phyloP scores from a whole-genome alignment of 2,113 vertebrate species.

The Coracopsis vasa region DNA sequence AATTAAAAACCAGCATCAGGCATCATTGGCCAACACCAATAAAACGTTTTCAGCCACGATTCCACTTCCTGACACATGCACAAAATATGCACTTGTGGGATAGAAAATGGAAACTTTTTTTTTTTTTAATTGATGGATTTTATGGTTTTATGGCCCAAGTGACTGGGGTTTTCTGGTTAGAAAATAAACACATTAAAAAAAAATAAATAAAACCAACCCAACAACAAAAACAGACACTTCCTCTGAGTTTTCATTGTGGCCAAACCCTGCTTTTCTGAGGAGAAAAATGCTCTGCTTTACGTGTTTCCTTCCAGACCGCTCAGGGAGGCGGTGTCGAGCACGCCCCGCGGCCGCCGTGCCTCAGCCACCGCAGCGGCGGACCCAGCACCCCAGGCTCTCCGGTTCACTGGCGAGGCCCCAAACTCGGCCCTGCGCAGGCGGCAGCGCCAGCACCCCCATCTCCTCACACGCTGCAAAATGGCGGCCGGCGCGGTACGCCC shows the following conservation, averaged over 20 bases:
- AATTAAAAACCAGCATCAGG: neutral
- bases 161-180: neutral
- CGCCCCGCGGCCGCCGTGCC: fast-evolving
- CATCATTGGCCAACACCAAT: neutral
- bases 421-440: fast-evolving
- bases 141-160: neutral
- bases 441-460: neutral
- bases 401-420: fast-evolving
- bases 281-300: neutral
- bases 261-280: neutral
- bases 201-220: fast-evolving
- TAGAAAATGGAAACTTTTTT: neutral
- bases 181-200: neutral
- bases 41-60: neutral
- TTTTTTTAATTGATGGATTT: neutral
- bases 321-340: neutral
- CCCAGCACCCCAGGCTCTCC: neutral
- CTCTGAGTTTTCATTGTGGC: neutral
- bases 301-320: fast-evolving
- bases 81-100: neutral
- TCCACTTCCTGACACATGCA: fast-evolving
- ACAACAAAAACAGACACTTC: neutral
- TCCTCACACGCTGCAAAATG: neutral
- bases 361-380: neutral
- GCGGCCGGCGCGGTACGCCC: neutral